phyloP scores from a whole-genome alignment of 2,113 vertebrate species.

The Tauraco erythrolophus region DNA sequence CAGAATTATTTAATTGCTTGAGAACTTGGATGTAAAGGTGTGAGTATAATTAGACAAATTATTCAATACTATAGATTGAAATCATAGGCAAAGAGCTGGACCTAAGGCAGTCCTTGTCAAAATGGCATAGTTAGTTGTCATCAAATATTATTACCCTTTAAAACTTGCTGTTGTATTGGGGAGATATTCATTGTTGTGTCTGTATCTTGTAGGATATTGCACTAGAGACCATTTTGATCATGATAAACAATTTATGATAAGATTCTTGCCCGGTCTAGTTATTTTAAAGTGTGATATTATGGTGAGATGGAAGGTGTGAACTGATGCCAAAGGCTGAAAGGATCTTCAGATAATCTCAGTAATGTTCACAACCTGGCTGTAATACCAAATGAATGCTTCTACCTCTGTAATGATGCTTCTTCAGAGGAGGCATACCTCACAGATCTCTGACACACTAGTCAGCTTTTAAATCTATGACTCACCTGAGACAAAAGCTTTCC shows the following conservation, averaged over 20 bases:
- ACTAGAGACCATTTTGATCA: neutral
- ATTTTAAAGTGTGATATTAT: neutral
- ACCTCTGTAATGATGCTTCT: neutral
- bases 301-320: neutral
- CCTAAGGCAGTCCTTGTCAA: neutral
- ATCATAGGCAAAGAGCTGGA: neutral
- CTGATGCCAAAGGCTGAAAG: neutral
- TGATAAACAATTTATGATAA: neutral
- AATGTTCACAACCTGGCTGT: neutral
- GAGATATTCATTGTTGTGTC: neutral
- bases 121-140: neutral
- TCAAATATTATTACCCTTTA: neutral
- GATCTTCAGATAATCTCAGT: neutral
- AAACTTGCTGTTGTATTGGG: neutral
- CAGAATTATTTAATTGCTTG: neutral
- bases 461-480: neutral
- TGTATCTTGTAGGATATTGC: neutral
- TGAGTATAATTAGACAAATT: neutral
- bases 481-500: neutral
- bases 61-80: neutral
- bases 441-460: neutral
- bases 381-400: neutral
- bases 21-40: neutral
- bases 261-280: neutral
- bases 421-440: neutral